Conservation (phyloP, 2,113 vertebrate genomes). For the Bubo blakistoni region DNA sequence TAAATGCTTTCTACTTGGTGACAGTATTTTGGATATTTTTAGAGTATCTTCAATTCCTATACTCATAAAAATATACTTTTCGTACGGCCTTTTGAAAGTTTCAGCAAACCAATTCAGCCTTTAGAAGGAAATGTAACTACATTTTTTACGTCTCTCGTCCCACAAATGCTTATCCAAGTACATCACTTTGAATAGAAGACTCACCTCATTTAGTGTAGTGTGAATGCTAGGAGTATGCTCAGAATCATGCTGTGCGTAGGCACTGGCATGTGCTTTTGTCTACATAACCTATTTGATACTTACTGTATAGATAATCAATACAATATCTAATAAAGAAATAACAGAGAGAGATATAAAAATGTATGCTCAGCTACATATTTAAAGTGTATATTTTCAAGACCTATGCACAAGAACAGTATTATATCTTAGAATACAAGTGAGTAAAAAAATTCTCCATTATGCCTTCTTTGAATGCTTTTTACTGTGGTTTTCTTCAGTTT, state of each 20-base stretch:
- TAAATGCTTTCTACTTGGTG: neutral
- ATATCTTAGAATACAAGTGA: neutral
- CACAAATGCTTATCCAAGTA: neutral
- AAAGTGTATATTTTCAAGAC: neutral
- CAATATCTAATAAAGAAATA: neutral
- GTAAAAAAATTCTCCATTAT: neutral
- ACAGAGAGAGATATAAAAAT: neutral
- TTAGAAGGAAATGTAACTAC: neutral
- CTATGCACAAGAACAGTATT: neutral
- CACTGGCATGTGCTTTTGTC: neutral
- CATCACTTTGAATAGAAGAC: neutral
- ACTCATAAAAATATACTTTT: neutral
- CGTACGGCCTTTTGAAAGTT: neutral
- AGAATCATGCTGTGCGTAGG: neutral
- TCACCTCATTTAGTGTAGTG: neutral
- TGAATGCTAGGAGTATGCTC: neutral
- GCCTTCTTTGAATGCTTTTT: neutral
- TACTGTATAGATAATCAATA: neutral
- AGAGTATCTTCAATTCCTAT: neutral
- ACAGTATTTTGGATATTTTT: neutral
- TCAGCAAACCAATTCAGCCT: neutral
- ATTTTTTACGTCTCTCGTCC: neutral
- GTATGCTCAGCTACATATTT: neutral
- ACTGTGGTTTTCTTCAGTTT: neutral
- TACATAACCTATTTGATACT: neutral